These are phyloP conservation scores for Cryptocephalus moraei DNA, from an alignment of 2,888 invertebrate genomes.

Conservation along the genomic window DNA sequence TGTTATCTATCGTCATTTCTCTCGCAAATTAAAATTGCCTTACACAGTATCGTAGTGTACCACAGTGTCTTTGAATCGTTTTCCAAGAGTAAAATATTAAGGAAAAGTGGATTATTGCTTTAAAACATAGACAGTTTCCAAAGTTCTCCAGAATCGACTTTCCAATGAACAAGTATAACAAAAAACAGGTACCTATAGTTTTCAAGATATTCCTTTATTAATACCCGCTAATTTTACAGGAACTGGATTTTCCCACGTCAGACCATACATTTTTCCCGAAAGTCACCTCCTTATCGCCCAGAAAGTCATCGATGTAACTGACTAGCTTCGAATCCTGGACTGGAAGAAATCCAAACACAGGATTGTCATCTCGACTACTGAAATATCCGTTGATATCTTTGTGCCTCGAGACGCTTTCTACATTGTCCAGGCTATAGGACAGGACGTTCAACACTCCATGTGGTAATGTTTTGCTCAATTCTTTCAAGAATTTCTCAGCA, in stretches of 20 bases:
- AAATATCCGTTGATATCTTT: conserved; percentile 18
- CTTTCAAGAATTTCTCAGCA: too few species aligned
- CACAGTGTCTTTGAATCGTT: too few species aligned
- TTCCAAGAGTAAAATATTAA: too few species aligned
- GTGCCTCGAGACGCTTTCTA: conserved; percentile 14
- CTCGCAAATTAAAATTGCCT: too few species aligned
- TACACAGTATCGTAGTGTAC: too few species aligned
- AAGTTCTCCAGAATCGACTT: too few species aligned
- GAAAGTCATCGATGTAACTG: conserved; percentile 9
- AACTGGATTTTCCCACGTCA: conserved; percentile 26
- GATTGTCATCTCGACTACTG: conserved; percentile 7
- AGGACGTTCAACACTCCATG: conserved; percentile 17
- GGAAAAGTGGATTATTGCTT: too few species aligned
- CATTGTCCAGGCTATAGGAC: conserved; percentile 12
- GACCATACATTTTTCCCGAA: conserved; percentile 28
- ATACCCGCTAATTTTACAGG: conserved; percentile 11
- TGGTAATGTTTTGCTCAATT: conserved; percentile 9
- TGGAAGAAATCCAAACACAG: conserved; percentile 1
- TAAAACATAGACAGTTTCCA: too few species aligned
- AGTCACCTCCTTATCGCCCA: conserved; percentile 14
- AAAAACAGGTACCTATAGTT: too few species aligned
- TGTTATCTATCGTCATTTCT: too few species aligned
- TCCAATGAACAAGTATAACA: too few species aligned
- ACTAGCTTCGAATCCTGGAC: conserved; percentile 15
- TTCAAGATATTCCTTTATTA: too few species aligned